Base-by-base conservation (phyloP, 2,797 vertebrate genomes). In the Furcifer pardalis region DNA sequence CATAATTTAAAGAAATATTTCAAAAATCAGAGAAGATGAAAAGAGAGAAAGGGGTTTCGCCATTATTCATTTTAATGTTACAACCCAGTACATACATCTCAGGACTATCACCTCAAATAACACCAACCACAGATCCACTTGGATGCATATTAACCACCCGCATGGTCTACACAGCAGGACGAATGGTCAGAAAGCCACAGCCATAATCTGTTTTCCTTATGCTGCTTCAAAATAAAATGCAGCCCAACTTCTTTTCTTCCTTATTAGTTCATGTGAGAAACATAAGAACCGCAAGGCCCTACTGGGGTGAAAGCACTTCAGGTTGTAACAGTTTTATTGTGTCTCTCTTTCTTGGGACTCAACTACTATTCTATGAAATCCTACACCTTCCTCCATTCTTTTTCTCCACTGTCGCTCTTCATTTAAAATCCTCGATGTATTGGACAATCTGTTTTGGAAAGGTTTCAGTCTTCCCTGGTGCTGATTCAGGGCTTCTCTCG, bases 401-500 rank as follows among this genome's bases (percentile, higher is more conserved):
- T 30, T 59, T 42, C 62, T 73, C 40, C 82, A 5, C n/a, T 66
- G 49, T 12, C 23, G 81, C 12, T n/a, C 25, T 0, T 86, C 79
- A 75, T 69, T 75, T 69, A 65, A 32, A 90, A 85, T 32, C 82
- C 30, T 63, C 32, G n/a, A 90, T n/a, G 74, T 0, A 32, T 77
- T 56, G 44, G 65, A 30, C 77, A 88, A 42, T 81, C 17, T 74
- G 62, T 87, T 91, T 91, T 77, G 59, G 84, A 93, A 92, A 84
- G 76, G 82, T 89, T 88, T 91, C 76, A 88, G 1, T 44, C 40
- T 71, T 49, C 52, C 72, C 79, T 83, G n/a, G 65, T 89, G 77
- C 85, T 91, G 84, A 84, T 63, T 92, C 68, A 83, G 69, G 52
- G 30, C 30, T 90, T 90, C 75, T 89, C 93, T 90, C 72, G 86